These are phyloP conservation scores for Linnaemya tessellans DNA, from an alignment of 2,888 invertebrate genomes.

Conservation along the genomic window DNA sequence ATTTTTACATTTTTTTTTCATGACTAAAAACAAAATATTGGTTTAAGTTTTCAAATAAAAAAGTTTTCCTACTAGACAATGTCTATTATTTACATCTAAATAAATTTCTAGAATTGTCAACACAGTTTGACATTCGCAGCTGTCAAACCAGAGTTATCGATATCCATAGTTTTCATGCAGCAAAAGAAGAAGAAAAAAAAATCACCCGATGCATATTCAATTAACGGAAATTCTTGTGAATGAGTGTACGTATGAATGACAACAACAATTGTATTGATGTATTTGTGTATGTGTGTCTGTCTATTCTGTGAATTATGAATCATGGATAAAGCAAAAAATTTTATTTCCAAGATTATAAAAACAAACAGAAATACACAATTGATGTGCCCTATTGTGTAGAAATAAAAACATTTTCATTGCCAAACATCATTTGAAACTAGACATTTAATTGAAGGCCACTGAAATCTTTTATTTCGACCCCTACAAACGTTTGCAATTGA, in stretches of 20 bases:
- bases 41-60: too few relatives aligned
- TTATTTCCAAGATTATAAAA: background rate
- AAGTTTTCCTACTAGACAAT: too few relatives aligned
- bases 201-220: background rate
- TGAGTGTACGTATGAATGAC: background rate
- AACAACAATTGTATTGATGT: too few relatives aligned
- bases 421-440: background rate
- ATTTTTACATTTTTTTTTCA: too few relatives aligned
- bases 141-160: too few relatives aligned
- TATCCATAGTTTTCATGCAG: too few relatives aligned
- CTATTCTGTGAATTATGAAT: constrained; percentile 29
- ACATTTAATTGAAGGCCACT: background rate
- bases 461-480: background rate
- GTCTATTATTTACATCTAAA: too few relatives aligned
- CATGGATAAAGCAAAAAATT: background rate
- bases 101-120: too few relatives aligned
- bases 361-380: constrained; percentile 6
- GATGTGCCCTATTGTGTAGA: background rate
- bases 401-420: background rate
- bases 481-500: background rate
- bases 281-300: background rate
- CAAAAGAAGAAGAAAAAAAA: too few relatives aligned
- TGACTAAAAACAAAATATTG: too few relatives aligned
- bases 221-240: constrained; percentile 7
- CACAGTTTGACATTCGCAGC: too few relatives aligned